Evolutionary conservation across 1,140 invertebrate species (phyloP).

Genomic region (Drosophila paulistorum): DNA sequence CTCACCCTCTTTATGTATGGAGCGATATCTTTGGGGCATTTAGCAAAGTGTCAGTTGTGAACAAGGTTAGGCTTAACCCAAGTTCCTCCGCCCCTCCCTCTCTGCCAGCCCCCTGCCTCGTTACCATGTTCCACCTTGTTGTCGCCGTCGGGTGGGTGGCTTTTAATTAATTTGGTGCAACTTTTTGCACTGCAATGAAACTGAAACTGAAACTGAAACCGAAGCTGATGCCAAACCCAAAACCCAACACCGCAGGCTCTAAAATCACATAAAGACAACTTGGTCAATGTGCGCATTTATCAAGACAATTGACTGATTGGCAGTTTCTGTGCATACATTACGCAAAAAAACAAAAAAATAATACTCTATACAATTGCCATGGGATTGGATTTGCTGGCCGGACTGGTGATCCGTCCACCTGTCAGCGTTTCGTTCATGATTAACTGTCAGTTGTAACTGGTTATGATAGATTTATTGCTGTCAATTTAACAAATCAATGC

Average conservation of each 20-base stretch:
- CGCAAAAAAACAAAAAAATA: slow-evolving; percentile 33
- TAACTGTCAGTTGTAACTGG: slow-evolving; percentile 73
- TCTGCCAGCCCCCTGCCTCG: background rate
- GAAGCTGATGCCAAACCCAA: slow-evolving; percentile 28
- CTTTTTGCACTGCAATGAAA: slow-evolving; percentile 59
- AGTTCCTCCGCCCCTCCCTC: background rate
- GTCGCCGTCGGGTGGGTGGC: slow-evolving; percentile 71
- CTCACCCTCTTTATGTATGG: slow-evolving; percentile 8
- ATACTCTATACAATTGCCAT: background rate
- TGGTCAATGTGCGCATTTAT: slow-evolving; percentile 71
- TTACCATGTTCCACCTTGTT: slow-evolving; percentile 41
- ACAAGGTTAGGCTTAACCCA: slow-evolving; percentile 68
- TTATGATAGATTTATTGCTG: slow-evolving; percentile 79
- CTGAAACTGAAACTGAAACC: slow-evolving; percentile 26
- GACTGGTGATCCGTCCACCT: slow-evolving; percentile 37
- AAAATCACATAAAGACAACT: slow-evolving; percentile 28
- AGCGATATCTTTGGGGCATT: slow-evolving; percentile 55
- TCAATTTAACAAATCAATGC: slow-evolving; percentile 81
- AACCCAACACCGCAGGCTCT: slow-evolving; percentile 26
- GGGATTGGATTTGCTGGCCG: slow-evolving; percentile 8
- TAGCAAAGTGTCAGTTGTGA: slow-evolving; percentile 76
- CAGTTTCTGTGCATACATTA: slow-evolving; percentile 71
- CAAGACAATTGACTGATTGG: slow-evolving; percentile 79
- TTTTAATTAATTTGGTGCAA: slow-evolving; percentile 81
- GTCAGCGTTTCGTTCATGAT: slow-evolving; percentile 72